phyloP scores from a whole-genome alignment of 2,113 vertebrate species.

The Hyperoodon ampullatus region DNA sequence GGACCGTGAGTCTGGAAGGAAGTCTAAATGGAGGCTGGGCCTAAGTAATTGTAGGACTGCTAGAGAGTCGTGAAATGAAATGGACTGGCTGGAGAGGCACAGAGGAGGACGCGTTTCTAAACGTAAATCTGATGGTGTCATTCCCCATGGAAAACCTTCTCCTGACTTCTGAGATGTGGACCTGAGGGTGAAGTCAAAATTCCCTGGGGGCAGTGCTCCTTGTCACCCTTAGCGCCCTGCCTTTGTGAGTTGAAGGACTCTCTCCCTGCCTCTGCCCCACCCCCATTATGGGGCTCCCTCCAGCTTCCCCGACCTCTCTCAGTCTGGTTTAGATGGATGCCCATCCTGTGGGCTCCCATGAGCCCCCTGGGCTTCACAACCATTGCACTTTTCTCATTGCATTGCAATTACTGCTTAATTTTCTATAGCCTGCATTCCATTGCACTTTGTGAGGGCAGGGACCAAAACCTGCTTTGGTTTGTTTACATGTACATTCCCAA shows the following conservation, averaged over 20 bases:
- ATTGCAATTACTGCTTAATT: neutral
- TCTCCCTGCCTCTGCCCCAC: too few species aligned
- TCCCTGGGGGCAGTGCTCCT: too few species aligned
- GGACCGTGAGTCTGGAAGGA: neutral
- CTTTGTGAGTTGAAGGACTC: neutral
- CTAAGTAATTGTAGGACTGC: too few species aligned
- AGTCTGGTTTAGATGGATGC: neutral
- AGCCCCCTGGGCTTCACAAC: neutral
- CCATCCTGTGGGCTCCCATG: neutral
- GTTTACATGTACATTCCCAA: neutral
- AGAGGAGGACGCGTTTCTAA: neutral
- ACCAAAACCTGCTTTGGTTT: neutral
- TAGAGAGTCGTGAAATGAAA: neutral
- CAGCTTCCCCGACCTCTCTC: neutral
- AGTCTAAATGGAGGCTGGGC: neutral
- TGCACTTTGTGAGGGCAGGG: neutral
- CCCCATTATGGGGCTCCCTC: too few species aligned
- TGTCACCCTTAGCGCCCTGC: neutral
- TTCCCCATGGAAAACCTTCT: neutral
- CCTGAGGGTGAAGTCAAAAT: neutral
- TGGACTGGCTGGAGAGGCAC: neutral
- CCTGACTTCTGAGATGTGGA: accelerated
- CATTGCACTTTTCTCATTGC: neutral
- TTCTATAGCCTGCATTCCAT: neutral
- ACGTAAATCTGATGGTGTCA: neutral